phyloP scores from a whole-genome alignment of 2,888 invertebrate genomes.

The Erannis defoliaria region DNA sequence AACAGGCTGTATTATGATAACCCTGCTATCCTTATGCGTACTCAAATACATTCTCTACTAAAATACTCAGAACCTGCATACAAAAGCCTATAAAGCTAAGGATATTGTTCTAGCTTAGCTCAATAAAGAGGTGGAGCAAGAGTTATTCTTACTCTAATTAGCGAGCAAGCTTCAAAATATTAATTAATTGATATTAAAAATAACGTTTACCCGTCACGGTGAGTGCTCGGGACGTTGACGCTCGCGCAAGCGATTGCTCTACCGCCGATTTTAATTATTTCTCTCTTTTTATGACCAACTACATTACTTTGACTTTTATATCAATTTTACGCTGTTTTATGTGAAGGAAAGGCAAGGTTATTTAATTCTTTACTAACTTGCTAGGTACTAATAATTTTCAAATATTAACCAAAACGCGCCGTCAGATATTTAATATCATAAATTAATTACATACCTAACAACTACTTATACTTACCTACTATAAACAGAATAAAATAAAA shows the following conservation, averaged over 20 bases:
- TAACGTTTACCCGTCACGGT: conserved; percentile 76
- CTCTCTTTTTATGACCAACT: conserved; percentile 55
- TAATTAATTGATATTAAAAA: conserved; percentile 78
- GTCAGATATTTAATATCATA: too few species aligned
- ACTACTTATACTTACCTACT: too few species aligned
- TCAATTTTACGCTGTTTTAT: conserved; percentile 8
- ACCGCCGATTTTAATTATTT: conserved; percentile 42
- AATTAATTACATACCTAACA: too few species aligned
- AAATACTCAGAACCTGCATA: too few species aligned
- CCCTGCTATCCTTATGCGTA: too few species aligned
- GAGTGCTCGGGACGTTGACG: conserved; percentile 68
- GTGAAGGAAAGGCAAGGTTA: not conserved
- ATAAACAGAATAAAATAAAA: too few species aligned
- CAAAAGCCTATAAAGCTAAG: too few species aligned
- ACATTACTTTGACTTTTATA: conserved; percentile 23
- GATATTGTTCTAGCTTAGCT: too few species aligned
- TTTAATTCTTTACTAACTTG: not conserved
- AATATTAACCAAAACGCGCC: not conserved
- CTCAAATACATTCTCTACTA: too few species aligned
- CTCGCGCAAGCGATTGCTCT: conserved; percentile 31
- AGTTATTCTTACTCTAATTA: conserved; percentile 72
- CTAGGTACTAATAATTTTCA: not conserved
- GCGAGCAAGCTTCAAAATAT: conserved; percentile 70
- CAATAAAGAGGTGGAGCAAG: conserved; percentile 37
- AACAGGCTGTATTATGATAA: too few species aligned